Conservation (phyloP, 2,888 invertebrate species). For the Bembecia ichneumoniformis region DNA sequence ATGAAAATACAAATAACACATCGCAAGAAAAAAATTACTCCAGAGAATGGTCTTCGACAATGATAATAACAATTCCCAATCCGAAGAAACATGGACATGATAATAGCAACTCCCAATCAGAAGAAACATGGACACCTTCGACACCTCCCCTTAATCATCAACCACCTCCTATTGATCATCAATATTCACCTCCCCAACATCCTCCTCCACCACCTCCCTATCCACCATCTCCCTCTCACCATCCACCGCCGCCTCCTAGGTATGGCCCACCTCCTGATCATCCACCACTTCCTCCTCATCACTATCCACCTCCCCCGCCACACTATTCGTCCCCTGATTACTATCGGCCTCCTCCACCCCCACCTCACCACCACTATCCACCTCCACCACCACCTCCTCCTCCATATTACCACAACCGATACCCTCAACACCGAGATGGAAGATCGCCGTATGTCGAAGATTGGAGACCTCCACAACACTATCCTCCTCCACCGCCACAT, state of each 20-base stretch:
- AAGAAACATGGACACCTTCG: not conserved
- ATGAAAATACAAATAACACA: no score
- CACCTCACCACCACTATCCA: slow-evolving; percentile 3
- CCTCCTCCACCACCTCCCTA: not conserved
- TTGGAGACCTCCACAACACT: slow-evolving; percentile 1
- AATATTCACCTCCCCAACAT: no score
- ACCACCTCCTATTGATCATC: not conserved
- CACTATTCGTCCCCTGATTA: slow-evolving; percentile 1
- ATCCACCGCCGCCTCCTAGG: not conserved
- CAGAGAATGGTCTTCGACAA: no score
- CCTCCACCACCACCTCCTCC: slow-evolving; percentile 8
- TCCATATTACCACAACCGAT: slow-evolving; percentile 7
- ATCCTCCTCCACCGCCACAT: slow-evolving; percentile 7
- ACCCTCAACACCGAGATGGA: slow-evolving; percentile 3
- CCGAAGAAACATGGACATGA: not conserved
- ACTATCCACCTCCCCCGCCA: slow-evolving; percentile 7
- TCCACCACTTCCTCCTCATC: not conserved
- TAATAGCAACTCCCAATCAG: no score
- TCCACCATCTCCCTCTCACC: slow-evolving; percentile 6
- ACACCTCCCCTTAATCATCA: not conserved
- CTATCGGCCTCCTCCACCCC: slow-evolving; percentile 5
- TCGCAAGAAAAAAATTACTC: no score
- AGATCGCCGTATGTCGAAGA: not conserved
- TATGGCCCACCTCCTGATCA: no score
- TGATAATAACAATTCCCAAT: no score